phyloP scores from a whole-genome alignment of 37 sponge, comb jelly and placozoan species.

The Haliclona indistincta region DNA sequence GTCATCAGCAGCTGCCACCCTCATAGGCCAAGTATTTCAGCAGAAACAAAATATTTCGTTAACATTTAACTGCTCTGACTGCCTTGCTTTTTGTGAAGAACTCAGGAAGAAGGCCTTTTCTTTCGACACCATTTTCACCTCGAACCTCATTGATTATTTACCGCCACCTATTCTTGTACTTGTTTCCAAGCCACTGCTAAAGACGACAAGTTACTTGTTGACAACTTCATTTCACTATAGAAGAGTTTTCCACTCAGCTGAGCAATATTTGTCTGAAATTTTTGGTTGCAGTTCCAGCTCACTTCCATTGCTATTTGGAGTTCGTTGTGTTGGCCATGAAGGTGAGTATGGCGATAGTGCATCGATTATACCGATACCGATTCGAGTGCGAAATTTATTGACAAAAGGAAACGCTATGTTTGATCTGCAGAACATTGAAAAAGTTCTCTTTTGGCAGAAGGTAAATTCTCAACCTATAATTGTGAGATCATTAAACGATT shows the following conservation, averaged over 20 bases:
- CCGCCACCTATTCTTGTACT: slow-evolving; percentile 22
- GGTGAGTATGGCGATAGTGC: background rate
- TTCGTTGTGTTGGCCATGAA: slow-evolving; percentile 32
- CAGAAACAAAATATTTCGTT: slow-evolving; percentile 2
- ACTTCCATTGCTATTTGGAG: slow-evolving; percentile 29
- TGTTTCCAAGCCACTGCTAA: slow-evolving; percentile 16
- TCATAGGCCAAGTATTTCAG: too few relatives aligned
- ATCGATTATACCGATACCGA: background rate
- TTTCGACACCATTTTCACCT: slow-evolving; percentile 34
- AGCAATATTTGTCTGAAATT: background rate
- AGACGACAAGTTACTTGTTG: slow-evolving; percentile 6
- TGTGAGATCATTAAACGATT: background rate
- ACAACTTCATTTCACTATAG: slow-evolving; percentile 12
- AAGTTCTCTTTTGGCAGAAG: slow-evolving; percentile 21
- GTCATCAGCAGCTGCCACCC: background rate
- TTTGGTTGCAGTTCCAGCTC: slow-evolving; percentile 15
- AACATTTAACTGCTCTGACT: slow-evolving; percentile 22
- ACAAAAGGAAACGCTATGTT: background rate
- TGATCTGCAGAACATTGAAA: background rate
- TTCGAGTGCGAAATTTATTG: background rate
- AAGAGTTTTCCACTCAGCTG: background rate
- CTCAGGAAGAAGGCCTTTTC: background rate
- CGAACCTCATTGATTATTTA: slow-evolving; percentile 33
- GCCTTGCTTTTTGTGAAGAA: slow-evolving; percentile 7
- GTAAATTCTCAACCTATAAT: background rate